A percentile compares a stretch with the other conserved stretches of the same genome.
phyloP scores from a whole-genome alignment of 2,113 vertebrate species.

The Phylloscopus trochiloides region DNA sequence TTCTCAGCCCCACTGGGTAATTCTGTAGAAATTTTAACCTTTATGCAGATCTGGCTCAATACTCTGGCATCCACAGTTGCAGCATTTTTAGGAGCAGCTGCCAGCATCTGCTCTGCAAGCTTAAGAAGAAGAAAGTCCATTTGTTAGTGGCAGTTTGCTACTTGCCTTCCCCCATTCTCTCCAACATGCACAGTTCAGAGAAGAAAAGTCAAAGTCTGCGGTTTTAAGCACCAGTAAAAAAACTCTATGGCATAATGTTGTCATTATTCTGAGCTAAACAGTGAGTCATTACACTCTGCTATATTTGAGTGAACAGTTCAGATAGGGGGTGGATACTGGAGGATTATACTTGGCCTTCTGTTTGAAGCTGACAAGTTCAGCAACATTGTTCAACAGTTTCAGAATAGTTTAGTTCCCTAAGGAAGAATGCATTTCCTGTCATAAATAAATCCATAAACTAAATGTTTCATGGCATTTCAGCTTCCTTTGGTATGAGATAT shows the following conservation, averaged over 20 bases:
- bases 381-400: slow-evolving; percentile 2
- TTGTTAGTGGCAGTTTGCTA: neutral
- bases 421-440: slow-evolving; percentile 42
- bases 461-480: slow-evolving; percentile 1
- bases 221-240: neutral
- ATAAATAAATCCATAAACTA: slow-evolving; percentile 47
- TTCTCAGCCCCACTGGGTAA: neutral
- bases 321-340: neutral
- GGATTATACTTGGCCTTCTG: neutral
- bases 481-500: slow-evolving; percentile 28
- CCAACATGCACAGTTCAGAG: neutral
- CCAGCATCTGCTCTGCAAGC: neutral
- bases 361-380: slow-evolving; percentile 47
- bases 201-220: neutral
- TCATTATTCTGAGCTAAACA: neutral
- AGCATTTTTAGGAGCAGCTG: neutral
- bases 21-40: neutral
- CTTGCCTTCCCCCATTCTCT: neutral
- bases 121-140: neutral
- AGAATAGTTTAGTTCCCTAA: slow-evolving; percentile 30
- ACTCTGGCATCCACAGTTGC: neutral
- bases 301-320: slow-evolving; percentile 15
- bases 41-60: neutral
- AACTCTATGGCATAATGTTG: neutral
- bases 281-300: slow-evolving; percentile 8